These are phyloP conservation scores for Apis cerana DNA, from an alignment of 1,140 invertebrate genomes.

Conservation along the genomic window DNA sequence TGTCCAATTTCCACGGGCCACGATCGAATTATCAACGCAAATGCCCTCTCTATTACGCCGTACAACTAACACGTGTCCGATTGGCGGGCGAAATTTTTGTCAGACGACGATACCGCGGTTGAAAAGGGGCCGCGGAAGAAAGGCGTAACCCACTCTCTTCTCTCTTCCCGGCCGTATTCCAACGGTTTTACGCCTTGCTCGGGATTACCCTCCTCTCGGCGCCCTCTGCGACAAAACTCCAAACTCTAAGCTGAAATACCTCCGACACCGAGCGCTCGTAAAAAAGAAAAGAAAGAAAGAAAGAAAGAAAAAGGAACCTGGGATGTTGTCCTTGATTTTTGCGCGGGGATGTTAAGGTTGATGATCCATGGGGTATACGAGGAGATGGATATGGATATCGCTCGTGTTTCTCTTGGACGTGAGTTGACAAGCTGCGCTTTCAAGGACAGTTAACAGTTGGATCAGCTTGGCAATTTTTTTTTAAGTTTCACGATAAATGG, in stretches of 20 bases:
- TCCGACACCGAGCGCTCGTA: slow-evolving; percentile 52
- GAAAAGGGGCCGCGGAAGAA: slow-evolving; percentile 51
- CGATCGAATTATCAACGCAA: slow-evolving; percentile 36
- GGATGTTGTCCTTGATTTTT: no score
- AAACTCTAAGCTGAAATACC: slow-evolving; percentile 44
- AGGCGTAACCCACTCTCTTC: slow-evolving; percentile 38
- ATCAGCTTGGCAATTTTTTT: no score
- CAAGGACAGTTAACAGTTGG: no score
- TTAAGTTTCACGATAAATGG: no score
- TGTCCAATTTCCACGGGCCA: slow-evolving; percentile 9
- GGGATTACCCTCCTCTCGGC: slow-evolving; percentile 18
- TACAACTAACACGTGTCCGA: slow-evolving; percentile 2
- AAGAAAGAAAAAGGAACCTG: no score
- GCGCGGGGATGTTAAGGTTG: no score
- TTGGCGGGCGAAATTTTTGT: slow-evolving; percentile 19
- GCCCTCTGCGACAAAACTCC: slow-evolving; percentile 33
- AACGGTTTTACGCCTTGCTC: slow-evolving; percentile 16
- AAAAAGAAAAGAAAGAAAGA: slow-evolving; percentile 29
- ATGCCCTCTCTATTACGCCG: slow-evolving; percentile 9
- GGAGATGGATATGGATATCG: no score
- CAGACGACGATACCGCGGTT: slow-evolving; percentile 14
- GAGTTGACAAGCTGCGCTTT: no score
- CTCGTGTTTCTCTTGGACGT: no score
- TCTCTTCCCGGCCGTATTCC: slow-evolving; percentile 1
- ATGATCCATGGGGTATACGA: no score